phyloP scores from a whole-genome alignment of 2,888 invertebrate genomes.

The Lepidocyrtoides sp. region DNA sequence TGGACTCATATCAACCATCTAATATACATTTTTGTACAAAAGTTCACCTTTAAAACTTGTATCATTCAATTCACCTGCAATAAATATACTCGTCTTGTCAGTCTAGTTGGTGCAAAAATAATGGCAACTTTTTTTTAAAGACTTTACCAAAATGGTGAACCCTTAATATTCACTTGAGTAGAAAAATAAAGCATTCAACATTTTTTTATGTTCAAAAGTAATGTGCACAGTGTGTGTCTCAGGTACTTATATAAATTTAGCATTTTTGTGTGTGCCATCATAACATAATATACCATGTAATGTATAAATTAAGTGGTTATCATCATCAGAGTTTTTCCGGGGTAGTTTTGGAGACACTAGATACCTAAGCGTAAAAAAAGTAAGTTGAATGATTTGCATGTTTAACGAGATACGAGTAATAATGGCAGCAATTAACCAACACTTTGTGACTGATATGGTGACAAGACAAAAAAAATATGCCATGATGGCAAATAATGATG shows the following conservation, averaged over 20 bases:
- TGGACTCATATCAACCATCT: neutral
- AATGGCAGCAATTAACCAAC: neutral
- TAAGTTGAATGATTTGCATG: neutral
- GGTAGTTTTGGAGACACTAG: neutral
- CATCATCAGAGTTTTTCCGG: neutral
- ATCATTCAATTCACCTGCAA: neutral
- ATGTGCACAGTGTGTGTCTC: too few species aligned
- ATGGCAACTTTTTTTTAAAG: too few species aligned
- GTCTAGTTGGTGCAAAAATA: neutral
- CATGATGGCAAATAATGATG: neutral
- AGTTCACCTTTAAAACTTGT: neutral
- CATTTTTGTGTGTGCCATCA: neutral
- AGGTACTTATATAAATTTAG: too few species aligned
- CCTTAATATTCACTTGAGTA: neutral
- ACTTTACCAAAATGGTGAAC: too few species aligned
- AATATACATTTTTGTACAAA: neutral
- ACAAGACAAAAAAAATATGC: neutral
- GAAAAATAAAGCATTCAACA: too few species aligned
- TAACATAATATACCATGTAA: neutral
- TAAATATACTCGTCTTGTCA: neutral
- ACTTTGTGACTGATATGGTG: slow-evolving; percentile 19
- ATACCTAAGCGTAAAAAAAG: neutral
- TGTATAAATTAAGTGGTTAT: slow-evolving; percentile 28
- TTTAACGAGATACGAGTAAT: neutral
- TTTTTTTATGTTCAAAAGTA: too few species aligned